phyloP scores from a whole-genome alignment of 1,140 invertebrate genomes.

The Micrasema minimum region DNA sequence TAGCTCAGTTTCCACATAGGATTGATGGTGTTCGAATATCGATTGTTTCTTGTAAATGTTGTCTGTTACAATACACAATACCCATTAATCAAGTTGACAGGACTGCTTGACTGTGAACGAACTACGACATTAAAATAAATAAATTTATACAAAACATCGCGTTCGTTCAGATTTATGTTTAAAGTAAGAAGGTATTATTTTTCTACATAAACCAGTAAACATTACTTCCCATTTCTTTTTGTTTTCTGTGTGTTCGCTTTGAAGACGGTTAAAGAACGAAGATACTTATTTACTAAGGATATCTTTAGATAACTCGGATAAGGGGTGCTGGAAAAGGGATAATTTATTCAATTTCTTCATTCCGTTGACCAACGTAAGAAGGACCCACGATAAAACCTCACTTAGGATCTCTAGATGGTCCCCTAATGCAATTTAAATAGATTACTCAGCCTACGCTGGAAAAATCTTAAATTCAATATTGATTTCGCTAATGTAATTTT shows the following conservation, averaged over 20 bases:
- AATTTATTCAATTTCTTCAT: constrained; percentile 41
- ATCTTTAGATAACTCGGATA: too few relatives aligned
- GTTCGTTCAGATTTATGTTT: too few relatives aligned
- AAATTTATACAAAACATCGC: too few relatives aligned
- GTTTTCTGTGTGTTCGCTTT: background rate
- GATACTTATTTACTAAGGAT: too few relatives aligned
- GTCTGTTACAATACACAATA: too few relatives aligned
- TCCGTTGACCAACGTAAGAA: constrained; percentile 6
- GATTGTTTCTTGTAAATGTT: constrained; percentile 10
- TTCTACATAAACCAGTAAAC: background rate
- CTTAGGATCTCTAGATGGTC: constrained; percentile 17
- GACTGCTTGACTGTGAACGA: too few relatives aligned
- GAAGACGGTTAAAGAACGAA: too few relatives aligned
- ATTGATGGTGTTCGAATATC: constrained; percentile 32
- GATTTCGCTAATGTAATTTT: background rate
- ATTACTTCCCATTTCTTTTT: too few relatives aligned
- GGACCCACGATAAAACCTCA: constrained; percentile 20
- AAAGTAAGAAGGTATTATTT: background rate
- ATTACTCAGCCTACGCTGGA: background rate
- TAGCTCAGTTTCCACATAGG: constrained; percentile 26
- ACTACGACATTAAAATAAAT: too few relatives aligned
- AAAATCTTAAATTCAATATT: background rate
- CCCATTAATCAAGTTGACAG: too few relatives aligned
- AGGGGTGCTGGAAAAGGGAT: constrained; percentile 25
- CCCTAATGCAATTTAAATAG: constrained; percentile 23